Conservation (phyloP, 2,113 vertebrate genomes). For the Morone chrysops region DNA sequence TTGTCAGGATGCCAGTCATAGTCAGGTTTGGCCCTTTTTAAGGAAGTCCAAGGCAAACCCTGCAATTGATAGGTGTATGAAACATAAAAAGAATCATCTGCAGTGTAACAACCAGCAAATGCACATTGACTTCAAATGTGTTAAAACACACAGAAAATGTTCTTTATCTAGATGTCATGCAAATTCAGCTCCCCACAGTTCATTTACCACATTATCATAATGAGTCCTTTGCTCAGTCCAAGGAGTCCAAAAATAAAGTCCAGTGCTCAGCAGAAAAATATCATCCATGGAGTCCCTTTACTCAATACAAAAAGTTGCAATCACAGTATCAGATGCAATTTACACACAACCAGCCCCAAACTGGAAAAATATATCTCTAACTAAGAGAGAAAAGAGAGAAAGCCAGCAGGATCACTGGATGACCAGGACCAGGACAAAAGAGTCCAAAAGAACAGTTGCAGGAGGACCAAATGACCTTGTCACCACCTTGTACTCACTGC, state of each 20-base stretch:
- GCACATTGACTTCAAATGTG: slow-evolving; percentile 2
- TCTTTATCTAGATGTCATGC: slow-evolving; percentile 19
- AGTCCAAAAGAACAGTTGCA: background rate
- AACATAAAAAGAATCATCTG: background rate
- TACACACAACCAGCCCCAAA: background rate
- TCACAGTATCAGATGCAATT: slow-evolving; percentile 5
- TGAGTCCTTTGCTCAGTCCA: slow-evolving; percentile 27
- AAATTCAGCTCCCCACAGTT: slow-evolving; percentile 15
- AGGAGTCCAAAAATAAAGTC: slow-evolving; percentile 24
- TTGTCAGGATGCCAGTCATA: background rate
- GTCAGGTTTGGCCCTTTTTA: background rate
- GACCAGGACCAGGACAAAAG: background rate
- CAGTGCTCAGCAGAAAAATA: slow-evolving; percentile 27
- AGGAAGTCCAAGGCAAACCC: background rate
- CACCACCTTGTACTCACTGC: too few relatives aligned
- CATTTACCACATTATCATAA: slow-evolving; percentile 30
- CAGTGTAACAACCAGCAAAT: background rate
- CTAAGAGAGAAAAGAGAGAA: background rate
- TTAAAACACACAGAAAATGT: slow-evolving; percentile 18
- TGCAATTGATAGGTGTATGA: background rate
- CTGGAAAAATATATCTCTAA: background rate
- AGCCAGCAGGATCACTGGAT: background rate
- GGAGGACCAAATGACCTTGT: slow-evolving; percentile 2
- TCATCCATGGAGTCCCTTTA: slow-evolving; percentile 2
- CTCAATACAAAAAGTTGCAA: slow-evolving; percentile 6